Base-by-base conservation (phyloP, 2,113 vertebrate species). In the Ascaphus truei region DNA sequence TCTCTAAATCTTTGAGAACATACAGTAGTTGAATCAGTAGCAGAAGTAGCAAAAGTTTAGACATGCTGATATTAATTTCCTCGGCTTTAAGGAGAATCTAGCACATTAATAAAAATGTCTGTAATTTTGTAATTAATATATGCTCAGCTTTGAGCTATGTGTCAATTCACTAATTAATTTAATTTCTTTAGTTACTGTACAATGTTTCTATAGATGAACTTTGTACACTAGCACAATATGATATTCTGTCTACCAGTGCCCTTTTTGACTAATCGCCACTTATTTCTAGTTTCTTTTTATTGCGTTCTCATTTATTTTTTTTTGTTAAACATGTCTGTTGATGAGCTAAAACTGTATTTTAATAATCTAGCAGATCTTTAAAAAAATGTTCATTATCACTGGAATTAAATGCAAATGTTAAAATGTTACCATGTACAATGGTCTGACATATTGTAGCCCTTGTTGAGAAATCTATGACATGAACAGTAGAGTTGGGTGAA, bases 401-500 rank as follows among this genome's bases (percentile, higher is more conserved):
- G 60, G 79, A 72, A 81, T 76, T 72, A 76, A 80, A 71, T 68
- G 75, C 72, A 71, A 83, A 63, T 63, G n/a, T n/a, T n/a, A 53
- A 59, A 33, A 60, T 79, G 27, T 53, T 79, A 47, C 73, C 71
- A 68, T 74, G 66, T 80, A 77, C 82, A 78, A 79, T 72, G 81
- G 74, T 3, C 20, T 78, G 69, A 39, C 68, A 80, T 68, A 68
- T 47, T 72, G 50, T 73, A 72, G 29, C 77, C 67, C 77, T 80
- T 74, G 68, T 72, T 65, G 77, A 79, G 78, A 78, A 79, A 74
- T 83, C 62, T 75, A 56, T 76, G 60, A 81, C 76, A 78, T 77
- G 79, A 85, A 75, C 77, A 82, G 78, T 62, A 81, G 79, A 81
- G 75, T 79, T n/a, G n/a, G n/a, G n/a, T n/a, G n/a, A n/a, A n/a